phyloP scores from a whole-genome alignment of 2,888 invertebrate species.

The Epiblema foenella region DNA sequence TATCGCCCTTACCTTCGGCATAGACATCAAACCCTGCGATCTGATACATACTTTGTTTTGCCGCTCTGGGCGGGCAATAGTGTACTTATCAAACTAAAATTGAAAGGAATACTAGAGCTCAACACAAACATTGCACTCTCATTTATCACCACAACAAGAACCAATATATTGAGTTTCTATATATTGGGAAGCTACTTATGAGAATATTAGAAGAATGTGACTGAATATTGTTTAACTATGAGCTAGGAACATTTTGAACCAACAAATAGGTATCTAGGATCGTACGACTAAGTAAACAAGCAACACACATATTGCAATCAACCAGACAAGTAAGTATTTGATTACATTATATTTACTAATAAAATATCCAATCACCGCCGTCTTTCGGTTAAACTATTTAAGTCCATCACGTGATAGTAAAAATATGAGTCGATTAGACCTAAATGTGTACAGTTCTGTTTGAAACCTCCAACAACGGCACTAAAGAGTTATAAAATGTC shows the following conservation, averaged over 20 bases:
- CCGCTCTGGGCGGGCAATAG: no score
- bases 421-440: no score
- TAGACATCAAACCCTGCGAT: no score
- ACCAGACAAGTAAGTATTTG: background rate
- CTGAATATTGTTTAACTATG: constrained; percentile 3
- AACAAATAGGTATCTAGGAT: constrained; percentile 2
- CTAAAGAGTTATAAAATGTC: no score
- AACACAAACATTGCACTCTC: background rate
- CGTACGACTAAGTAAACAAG: background rate
- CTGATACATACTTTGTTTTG: no score
- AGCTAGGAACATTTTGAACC: constrained; percentile 32
- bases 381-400: background rate
- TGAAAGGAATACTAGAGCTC: background rate
- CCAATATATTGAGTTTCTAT: background rate
- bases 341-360: background rate
- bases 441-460: no score
- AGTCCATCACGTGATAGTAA: background rate
- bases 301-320: background rate
- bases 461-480: no score
- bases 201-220: constrained; percentile 16
- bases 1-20: no score
- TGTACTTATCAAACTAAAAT: background rate
- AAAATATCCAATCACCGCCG: background rate
- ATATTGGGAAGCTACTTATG: background rate
- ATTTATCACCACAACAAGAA: background rate